phyloP scores from a whole-genome alignment of 2,888 invertebrate genomes.

The Mellilla xanthometata region DNA sequence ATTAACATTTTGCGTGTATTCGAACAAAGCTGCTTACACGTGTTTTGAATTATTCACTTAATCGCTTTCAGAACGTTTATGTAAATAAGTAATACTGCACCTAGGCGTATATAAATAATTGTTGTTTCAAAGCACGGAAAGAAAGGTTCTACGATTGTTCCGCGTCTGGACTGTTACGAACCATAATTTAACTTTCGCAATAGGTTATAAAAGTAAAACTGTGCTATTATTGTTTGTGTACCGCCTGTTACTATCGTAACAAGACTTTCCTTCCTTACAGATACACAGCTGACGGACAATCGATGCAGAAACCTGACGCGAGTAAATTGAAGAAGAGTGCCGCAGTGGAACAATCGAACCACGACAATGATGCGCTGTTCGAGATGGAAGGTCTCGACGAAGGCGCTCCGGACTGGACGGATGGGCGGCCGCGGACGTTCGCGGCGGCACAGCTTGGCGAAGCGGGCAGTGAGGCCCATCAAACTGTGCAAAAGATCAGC shows the following conservation, averaged over 20 bases:
- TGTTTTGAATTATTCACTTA: constrained; percentile 12
- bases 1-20: constrained; percentile 48
- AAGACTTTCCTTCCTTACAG: constrained; percentile 49
- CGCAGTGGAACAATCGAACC: constrained; percentile 54
- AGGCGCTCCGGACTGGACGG: constrained; percentile 69
- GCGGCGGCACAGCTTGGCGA: constrained; percentile 78
- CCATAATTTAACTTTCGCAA: neutral
- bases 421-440: constrained; percentile 79
- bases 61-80: constrained; percentile 3
- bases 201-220: neutral
- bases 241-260: neutral
- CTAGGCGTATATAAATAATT: neutral
- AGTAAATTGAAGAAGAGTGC: constrained; percentile 71
- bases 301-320: constrained; percentile 81
- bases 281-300: constrained; percentile 82
- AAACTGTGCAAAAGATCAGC: constrained; percentile 84
- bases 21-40: constrained; percentile 38
- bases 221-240: neutral
- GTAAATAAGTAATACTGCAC: constrained; percentile 2
- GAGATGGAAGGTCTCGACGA: constrained; percentile 86
- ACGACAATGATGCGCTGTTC: constrained; percentile 84
- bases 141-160: neutral
- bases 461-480: constrained; percentile 71
- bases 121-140: neutral
- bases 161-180: neutral